Conservation (phyloP, 2,113 vertebrate genomes). For the Percopsis transmontana region DNA sequence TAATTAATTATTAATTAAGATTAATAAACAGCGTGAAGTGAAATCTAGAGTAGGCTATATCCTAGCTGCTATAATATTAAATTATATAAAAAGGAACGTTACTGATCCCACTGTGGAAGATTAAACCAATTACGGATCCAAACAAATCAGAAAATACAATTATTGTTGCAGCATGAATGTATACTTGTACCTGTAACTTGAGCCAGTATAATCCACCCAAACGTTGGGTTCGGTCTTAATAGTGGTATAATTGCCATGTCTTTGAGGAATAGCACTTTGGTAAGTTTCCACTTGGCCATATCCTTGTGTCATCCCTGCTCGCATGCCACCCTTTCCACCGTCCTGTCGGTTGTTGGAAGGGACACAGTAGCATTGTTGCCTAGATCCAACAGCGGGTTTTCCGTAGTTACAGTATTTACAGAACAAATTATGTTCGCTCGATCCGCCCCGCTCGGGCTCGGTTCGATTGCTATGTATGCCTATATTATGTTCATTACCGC, state of each 20-base stretch:
- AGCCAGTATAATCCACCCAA: slow-evolving; percentile 60
- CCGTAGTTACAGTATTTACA: slow-evolving; percentile 63
- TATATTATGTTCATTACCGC: slow-evolving; percentile 38
- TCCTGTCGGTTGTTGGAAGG: slow-evolving; percentile 46
- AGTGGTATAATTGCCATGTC: slow-evolving; percentile 36
- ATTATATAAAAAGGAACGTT: no score
- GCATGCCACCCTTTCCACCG: slow-evolving; percentile 21
- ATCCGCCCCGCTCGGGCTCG: slow-evolving; percentile 26
- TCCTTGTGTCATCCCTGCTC: slow-evolving; percentile 34
- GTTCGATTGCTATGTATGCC: slow-evolving; percentile 31
- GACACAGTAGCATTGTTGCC: slow-evolving; percentile 50
- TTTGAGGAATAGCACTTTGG: slow-evolving; percentile 46
- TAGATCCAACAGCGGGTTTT: slow-evolving; percentile 25
- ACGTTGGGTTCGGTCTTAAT: slow-evolving; percentile 62
- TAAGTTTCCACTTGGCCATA: slow-evolving; percentile 68
- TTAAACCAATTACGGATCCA: no score
- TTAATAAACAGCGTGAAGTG: not conserved
- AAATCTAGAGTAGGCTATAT: not conserved
- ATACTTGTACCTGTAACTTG: slow-evolving; percentile 60
- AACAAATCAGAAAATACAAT: not conserved
- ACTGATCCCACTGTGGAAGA: no score
- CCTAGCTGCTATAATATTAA: no score
- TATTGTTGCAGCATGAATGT: not conserved
- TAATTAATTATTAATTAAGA: no score
- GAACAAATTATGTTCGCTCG: slow-evolving; percentile 18